Base-by-base conservation (phyloP, 2,888 invertebrate genomes). In the Cerceris ruficornis region DNA sequence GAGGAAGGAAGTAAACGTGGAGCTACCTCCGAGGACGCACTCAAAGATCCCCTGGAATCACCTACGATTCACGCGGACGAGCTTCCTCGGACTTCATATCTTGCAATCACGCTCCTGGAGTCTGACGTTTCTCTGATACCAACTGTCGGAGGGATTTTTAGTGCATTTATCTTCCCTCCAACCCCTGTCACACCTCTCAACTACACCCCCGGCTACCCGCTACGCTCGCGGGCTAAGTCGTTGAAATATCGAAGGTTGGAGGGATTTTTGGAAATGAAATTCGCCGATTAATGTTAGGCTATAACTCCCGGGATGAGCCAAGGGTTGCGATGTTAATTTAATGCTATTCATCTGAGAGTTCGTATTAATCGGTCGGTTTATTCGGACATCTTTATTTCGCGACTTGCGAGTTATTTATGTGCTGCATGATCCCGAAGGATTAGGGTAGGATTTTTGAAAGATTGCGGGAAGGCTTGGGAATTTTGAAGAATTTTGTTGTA, bases 121-220 rank as follows among this genome's bases (percentile, higher is more conserved):
- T 65, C 60, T 49, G 72, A 72, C 72, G 69, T 65, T 66, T 50
- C 54, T 28, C 61, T 43, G 71, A 77, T 65, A 52, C 57, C 69
- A 28, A 61, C 41, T 57, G 55, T 61, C 52, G 39, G 17, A 6
- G 42, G 75, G 69, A 77, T 79, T 77, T 73, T 73, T 69, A 28
- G n/a, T 64, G 65, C 69, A 77, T 79, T 77, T 77, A 77, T 79
- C 77, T 79, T 67, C 15, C 55, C 49, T 54, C 52, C 28, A 28
- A 28, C 28, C 28, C 28, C 28, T 28, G 28, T 28, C 1, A 50
- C 59, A 66, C 65, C 7, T 69, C 66, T 54, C n/a, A n/a, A 62
- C 54, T 64, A 67, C 69, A 28, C 17, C 58, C 2, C 28, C 28
- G 28, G 28, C 4, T 28, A 28, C 28, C 4, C 28, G 1, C 2